These are phyloP conservation scores for Uropetala carovei DNA, from an alignment of 2,888 invertebrate species.

Conservation along the genomic window DNA sequence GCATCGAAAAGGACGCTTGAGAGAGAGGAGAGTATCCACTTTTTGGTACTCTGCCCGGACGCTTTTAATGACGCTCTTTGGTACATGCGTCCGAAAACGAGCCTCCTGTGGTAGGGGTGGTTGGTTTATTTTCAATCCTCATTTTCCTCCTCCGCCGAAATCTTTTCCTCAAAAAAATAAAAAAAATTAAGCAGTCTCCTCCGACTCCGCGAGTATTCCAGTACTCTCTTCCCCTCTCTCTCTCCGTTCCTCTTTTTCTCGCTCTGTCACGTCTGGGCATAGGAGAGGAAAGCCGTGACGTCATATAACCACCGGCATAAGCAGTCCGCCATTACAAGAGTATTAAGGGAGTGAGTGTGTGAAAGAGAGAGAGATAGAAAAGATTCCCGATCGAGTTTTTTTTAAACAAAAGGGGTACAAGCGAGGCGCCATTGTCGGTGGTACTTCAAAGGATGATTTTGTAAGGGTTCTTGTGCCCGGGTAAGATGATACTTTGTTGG, in stretches of 20 bases:
- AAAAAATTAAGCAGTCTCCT: too few relatives aligned
- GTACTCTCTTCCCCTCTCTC: too few relatives aligned
- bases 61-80: background rate
- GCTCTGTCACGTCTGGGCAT: background rate
- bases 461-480: background rate
- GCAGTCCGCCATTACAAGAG: background rate
- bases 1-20: background rate
- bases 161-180: too few relatives aligned
- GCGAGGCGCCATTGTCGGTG: background rate
- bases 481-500: background rate
- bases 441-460: background rate
- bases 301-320: too few relatives aligned
- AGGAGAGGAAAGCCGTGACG: too few relatives aligned
- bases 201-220: too few relatives aligned
- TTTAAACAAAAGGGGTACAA: background rate
- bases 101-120: background rate
- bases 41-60: background rate
- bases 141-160: background rate
- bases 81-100: background rate
- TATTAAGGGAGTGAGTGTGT: background rate
- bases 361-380: background rate
- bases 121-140: background rate
- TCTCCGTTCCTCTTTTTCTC: background rate
- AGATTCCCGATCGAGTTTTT: background rate
- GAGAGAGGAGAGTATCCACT: background rate